A percentile compares a stretch with the other conserved stretches of the same genome.
Conservation (phyloP, 1,140 invertebrate species). For the Drosophila oshimai region DNA sequence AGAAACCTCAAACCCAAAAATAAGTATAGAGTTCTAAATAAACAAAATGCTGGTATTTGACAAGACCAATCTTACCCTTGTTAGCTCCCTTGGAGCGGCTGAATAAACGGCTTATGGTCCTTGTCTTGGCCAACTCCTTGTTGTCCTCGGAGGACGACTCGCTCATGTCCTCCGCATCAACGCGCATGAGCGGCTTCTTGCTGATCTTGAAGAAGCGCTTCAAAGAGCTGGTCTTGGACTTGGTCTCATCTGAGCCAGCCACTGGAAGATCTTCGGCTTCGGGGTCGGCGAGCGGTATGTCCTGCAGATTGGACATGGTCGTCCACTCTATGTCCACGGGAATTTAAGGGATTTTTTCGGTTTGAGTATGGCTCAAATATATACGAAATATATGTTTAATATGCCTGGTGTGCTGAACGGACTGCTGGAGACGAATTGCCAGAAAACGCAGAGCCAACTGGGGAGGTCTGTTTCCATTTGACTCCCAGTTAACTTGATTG, state of each 20-base stretch:
- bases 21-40: neutral
- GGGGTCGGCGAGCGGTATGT: slow-evolving; percentile 40
- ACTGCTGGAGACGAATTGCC: neutral
- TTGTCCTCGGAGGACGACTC: neutral
- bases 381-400: slow-evolving; percentile 62
- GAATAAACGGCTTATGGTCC: slow-evolving; percentile 27
- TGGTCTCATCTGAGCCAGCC: neutral
- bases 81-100: slow-evolving; percentile 15
- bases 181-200: slow-evolving; percentile 22
- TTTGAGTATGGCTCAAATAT: slow-evolving; percentile 23
- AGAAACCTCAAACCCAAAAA: too few species aligned
- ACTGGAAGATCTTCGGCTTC: slow-evolving; percentile 12
- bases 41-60: too few species aligned
- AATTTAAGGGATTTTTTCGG: slow-evolving; percentile 39
- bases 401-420: neutral
- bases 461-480: neutral
- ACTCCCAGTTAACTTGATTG: neutral
- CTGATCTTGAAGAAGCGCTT: slow-evolving; percentile 65
- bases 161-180: slow-evolving; percentile 1
- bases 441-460: slow-evolving; percentile 29
- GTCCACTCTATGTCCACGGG: slow-evolving; percentile 15
- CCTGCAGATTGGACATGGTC: slow-evolving; percentile 57
- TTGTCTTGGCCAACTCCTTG: slow-evolving; percentile 12
- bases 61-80: slow-evolving; percentile 38
- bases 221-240: slow-evolving; percentile 20